Base-by-base conservation (phyloP, 2,888 invertebrate genomes). In the Drosophila greeni region DNA sequence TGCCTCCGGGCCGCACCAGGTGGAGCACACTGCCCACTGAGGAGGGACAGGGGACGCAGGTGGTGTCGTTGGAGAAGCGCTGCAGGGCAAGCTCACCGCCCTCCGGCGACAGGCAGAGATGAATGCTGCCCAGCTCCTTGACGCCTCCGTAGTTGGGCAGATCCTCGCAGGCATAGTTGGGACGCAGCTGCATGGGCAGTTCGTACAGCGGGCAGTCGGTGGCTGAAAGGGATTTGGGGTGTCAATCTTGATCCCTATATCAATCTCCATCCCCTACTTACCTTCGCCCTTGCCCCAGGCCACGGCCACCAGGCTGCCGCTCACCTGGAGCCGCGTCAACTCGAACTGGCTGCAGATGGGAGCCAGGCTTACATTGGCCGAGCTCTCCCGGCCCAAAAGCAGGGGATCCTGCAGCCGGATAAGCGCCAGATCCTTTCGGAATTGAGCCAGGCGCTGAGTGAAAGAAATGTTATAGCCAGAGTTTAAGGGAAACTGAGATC, bases 131-230 rank as follows among this genome's bases (percentile, higher is more conserved):
- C 47, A 82, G 14, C 0, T 52, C 45, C 54, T 53, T 49, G 0
- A 74, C 69, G 2, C 24, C 24, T 0, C 52, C 52, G 2, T 26
- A 31, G 24, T 66, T 68, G n/a, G 24, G 18, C n/a, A 82, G 43
- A 18, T 64, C 20, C 11, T 54, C 62, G 34, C 79, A 79, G 23
- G 58, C 74, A 6, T 33, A 31, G 0, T 65, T 40, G 26, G 76
- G 79, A 7, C 82, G 57, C 62, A 79, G 59, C 0, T 72, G 84
- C 79, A 79, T 79, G 16, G 74, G 70, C 53, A 84, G 59, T 53
- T 79, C 79, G 37, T 78, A 79, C 16, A 79, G 14, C 0, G 72
- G 68, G 29, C 79, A 79, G n/a, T 84, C 79, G 40, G 72, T 61
- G 23, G 6, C 79, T 79, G 53, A 5, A 6, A 31, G n/a, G 14